Conservation (phyloP, 2,888 invertebrate genomes). For the Drosophila falleni region DNA sequence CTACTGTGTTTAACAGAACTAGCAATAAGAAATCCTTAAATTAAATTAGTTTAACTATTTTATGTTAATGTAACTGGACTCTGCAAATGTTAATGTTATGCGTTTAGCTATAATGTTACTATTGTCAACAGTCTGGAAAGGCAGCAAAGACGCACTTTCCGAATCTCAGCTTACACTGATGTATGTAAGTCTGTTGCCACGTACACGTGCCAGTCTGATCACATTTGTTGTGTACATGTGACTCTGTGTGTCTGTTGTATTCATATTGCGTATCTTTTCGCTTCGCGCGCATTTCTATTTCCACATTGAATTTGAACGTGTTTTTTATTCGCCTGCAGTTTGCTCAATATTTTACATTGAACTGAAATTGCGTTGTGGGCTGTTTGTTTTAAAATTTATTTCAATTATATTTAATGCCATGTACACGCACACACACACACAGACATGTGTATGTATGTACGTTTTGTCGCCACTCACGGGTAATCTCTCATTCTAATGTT, state of each 20-base stretch:
- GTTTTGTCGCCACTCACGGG: constrained; percentile 10
- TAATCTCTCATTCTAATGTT: constrained; percentile 26
- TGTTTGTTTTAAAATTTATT: constrained; percentile 57
- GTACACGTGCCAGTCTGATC: constrained; percentile 64
- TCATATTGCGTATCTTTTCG: constrained; percentile 20
- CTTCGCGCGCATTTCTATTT: constrained; percentile 62
- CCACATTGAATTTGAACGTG: constrained; percentile 36
- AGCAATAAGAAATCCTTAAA: background rate
- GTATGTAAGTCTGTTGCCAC: constrained; percentile 52
- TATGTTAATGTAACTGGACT: background rate
- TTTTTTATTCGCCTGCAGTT: constrained; percentile 8
- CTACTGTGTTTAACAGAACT: background rate
- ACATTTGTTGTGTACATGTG: constrained; percentile 29
- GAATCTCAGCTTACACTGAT: background rate
- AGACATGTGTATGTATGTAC: background rate
- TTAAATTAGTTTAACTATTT: background rate
- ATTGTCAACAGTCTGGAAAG: background rate
- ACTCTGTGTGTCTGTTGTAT: constrained; percentile 7
- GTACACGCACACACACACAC: constrained; percentile 10
- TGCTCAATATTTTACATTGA: constrained; percentile 32
- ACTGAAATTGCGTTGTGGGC: constrained; percentile 41
- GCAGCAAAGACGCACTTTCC: background rate
- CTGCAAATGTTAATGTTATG: background rate
- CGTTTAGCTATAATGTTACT: background rate
- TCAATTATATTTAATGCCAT: constrained; percentile 47